Conservation (phyloP, 1,140 invertebrate genomes). For the Dinoponera quadriceps region DNA sequence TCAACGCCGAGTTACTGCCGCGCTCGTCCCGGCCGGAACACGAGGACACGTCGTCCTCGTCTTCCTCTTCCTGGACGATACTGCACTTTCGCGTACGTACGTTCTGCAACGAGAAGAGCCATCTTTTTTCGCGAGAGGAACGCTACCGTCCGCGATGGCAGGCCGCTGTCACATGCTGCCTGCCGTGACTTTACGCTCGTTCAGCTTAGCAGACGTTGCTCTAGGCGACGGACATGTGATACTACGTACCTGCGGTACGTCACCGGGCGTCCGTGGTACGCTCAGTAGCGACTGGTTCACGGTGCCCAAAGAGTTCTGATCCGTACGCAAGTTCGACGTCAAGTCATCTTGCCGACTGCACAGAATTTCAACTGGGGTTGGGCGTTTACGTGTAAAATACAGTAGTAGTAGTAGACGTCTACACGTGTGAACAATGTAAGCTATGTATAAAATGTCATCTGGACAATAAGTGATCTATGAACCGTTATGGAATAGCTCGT, state of each 20-base stretch:
- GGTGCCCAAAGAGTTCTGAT: conserved; percentile 83
- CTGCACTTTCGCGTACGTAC: conserved; percentile 92
- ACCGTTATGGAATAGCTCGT: too few relatives aligned
- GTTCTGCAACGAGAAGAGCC: conserved; percentile 77
- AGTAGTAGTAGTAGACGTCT: too few relatives aligned
- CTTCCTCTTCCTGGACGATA: conserved; percentile 95
- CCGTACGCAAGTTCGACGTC: conserved; percentile 79
- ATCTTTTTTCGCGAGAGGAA: conserved; percentile 19
- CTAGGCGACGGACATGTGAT: conserved; percentile 49
- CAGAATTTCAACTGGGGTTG: too few relatives aligned
- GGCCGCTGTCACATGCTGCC: not conserved
- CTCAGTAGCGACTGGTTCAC: conserved; percentile 85
- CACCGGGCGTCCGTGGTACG: conserved; percentile 87
- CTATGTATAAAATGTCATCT: too few relatives aligned
- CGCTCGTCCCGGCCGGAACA: conserved; percentile 86
- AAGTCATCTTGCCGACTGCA: conserved; percentile 78
- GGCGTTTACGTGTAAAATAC: too few relatives aligned
- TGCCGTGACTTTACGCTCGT: conserved; percentile 18
- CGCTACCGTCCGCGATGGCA: not conserved
- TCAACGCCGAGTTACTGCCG: conserved; percentile 83
- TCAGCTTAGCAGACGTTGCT: conserved; percentile 23
- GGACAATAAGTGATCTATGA: too few relatives aligned
- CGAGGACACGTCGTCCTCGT: conserved; percentile 87
- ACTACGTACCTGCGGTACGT: conserved; percentile 87
- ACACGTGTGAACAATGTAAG: too few relatives aligned